Evolutionary conservation across 2,797 vertebrate species (phyloP).

Genomic region (Borostomias antarcticus): DNA sequence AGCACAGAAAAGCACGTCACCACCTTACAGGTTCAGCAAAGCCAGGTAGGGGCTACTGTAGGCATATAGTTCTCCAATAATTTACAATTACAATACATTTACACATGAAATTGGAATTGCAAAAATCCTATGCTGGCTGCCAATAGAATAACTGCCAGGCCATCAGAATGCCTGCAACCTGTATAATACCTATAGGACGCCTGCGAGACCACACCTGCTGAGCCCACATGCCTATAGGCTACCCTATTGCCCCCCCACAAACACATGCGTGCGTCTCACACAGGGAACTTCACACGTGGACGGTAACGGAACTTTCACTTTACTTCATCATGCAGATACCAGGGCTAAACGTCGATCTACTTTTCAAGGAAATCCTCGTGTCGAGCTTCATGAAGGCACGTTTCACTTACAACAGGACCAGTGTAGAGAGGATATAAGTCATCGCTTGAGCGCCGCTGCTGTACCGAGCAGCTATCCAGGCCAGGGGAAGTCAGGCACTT

Average conservation of each 20-base stretch:
- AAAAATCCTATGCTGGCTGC: not conserved
- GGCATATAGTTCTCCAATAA: not conserved
- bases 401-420: slow-evolving; percentile 54
- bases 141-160: not conserved
- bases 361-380: not conserved
- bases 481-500: slow-evolving; percentile 14
- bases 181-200: not conserved
- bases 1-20: too few species aligned
- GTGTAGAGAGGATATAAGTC: slow-evolving; percentile 48
- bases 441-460: slow-evolving; percentile 45
- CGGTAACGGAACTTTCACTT: not conserved
- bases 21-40: too few species aligned
- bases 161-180: not conserved
- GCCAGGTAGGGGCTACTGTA: too few species aligned
- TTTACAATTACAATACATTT: not conserved
- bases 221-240: not conserved
- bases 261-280: slow-evolving; percentile 4
- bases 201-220: slow-evolving; percentile 3
- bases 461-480: slow-evolving; percentile 28
- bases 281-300: not conserved
- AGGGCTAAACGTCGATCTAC: slow-evolving; percentile 2
- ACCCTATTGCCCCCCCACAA: not conserved
- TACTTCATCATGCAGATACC: not conserved
- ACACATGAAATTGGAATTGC: too few species aligned
- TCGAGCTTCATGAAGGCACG: slow-evolving; percentile 2